Conservation (phyloP, 2,113 vertebrate genomes). For the Regulus satrapa region DNA sequence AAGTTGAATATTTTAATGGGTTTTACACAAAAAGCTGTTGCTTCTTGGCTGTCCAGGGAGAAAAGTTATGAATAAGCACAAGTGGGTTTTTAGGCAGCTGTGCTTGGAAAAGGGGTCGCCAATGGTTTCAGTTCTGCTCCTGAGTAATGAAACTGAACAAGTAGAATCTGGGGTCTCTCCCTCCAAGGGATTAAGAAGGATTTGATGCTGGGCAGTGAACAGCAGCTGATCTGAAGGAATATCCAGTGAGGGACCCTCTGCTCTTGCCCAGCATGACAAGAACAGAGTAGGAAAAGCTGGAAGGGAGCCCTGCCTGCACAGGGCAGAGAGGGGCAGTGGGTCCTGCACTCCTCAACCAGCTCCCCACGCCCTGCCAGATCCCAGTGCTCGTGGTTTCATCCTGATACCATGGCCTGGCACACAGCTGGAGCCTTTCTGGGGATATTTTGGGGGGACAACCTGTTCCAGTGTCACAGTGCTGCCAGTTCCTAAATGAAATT, state of each 20-base stretch:
- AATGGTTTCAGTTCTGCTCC: background rate
- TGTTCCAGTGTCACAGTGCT: background rate
- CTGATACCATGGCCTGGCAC: background rate
- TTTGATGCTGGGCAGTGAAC: background rate
- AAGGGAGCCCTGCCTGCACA: background rate
- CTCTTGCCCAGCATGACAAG: background rate
- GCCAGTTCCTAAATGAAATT: background rate
- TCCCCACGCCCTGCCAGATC: background rate
- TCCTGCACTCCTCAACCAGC: fast-evolving
- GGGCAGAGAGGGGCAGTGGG: background rate
- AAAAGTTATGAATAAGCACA: background rate
- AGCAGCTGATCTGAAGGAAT: background rate
- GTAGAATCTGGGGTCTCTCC: background rate
- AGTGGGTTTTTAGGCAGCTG: background rate
- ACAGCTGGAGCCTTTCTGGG: background rate
- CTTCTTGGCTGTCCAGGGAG: background rate
- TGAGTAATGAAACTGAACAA: background rate
- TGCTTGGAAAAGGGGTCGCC: background rate
- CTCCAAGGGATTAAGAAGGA: background rate
- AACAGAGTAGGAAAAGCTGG: background rate
- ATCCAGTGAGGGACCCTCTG: fast-evolving
- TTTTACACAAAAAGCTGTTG: background rate
- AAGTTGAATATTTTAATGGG: background rate
- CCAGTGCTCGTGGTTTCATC: background rate
- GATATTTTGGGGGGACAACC: background rate